Evolutionary conservation across 2,888 invertebrate species (phyloP).

Genomic region (Paralinhomoeus sp.): DNA sequence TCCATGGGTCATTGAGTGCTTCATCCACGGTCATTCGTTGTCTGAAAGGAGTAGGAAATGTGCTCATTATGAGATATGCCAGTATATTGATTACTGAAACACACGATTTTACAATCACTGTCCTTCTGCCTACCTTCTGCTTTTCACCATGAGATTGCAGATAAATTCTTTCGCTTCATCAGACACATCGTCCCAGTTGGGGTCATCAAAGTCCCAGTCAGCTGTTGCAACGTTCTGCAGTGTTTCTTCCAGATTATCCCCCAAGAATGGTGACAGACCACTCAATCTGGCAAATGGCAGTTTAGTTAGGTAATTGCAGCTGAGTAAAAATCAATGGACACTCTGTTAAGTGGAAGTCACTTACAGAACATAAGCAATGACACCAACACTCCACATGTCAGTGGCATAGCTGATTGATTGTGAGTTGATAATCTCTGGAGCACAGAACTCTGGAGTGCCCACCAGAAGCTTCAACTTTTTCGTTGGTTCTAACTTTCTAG

Average conservation of each 20-base stretch:
- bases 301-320: too few relatives aligned
- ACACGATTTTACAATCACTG: too few relatives aligned
- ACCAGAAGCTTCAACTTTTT: conserved; percentile 28
- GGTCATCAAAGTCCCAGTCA: conserved; percentile 89
- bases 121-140: too few relatives aligned
- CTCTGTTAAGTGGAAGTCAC: too few relatives aligned
- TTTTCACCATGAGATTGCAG: too few relatives aligned
- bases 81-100: too few relatives aligned
- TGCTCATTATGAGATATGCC: too few relatives aligned
- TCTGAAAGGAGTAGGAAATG: too few relatives aligned
- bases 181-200: conserved; percentile 80
- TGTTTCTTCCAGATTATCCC: conserved; percentile 84
- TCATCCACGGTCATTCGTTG: too few relatives aligned
- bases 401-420: conserved; percentile 28
- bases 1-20: too few relatives aligned
- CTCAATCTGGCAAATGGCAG: too few relatives aligned
- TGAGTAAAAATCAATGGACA: too few relatives aligned
- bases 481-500: conserved; percentile 28
- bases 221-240: conserved; percentile 92
- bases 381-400: conserved; percentile 33
- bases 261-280: conserved; percentile 93
- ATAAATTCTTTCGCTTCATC: conserved; percentile 84
- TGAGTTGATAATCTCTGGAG: conserved; percentile 31
- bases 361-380: conserved; percentile 29
- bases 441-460: conserved; percentile 31